A percentile compares a stretch with the other conserved stretches of the same genome.
Conservation (phyloP, 2,113 vertebrate species). For the Xenus cinereus region DNA sequence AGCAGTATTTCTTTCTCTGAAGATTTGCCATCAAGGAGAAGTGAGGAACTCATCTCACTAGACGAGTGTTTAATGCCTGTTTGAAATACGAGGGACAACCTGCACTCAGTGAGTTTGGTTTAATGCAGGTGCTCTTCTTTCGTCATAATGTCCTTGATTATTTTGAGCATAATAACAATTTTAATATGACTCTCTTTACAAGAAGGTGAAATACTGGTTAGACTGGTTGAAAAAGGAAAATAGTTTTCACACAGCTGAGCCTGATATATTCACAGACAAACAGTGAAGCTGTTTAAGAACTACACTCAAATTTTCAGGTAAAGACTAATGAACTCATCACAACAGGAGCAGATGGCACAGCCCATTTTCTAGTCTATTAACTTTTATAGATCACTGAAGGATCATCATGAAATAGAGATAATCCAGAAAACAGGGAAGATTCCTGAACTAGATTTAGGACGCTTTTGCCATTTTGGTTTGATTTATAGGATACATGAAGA, state of each 20-base stretch:
- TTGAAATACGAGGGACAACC: not conserved
- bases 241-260: not conserved
- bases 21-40: not conserved
- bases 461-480: not conserved
- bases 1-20: not conserved
- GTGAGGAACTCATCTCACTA: not conserved
- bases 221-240: not conserved
- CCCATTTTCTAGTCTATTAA: constrained; percentile 33
- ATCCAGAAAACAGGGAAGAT: not conserved
- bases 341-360: constrained; percentile 38
- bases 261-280: not conserved
- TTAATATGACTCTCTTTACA: not conserved
- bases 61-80: not conserved
- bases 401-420: not conserved
- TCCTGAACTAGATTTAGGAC: not conserved
- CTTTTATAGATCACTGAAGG: constrained; percentile 32
- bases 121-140: not conserved
- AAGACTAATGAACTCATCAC: not conserved
- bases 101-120: not conserved
- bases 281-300: not conserved
- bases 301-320: not conserved
- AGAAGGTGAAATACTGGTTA: not conserved
- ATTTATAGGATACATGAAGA: not conserved
- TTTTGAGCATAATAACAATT: not conserved
- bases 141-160: not conserved